Conservation (phyloP, 2,888 invertebrate species). For the Eristalinus aeneus region DNA sequence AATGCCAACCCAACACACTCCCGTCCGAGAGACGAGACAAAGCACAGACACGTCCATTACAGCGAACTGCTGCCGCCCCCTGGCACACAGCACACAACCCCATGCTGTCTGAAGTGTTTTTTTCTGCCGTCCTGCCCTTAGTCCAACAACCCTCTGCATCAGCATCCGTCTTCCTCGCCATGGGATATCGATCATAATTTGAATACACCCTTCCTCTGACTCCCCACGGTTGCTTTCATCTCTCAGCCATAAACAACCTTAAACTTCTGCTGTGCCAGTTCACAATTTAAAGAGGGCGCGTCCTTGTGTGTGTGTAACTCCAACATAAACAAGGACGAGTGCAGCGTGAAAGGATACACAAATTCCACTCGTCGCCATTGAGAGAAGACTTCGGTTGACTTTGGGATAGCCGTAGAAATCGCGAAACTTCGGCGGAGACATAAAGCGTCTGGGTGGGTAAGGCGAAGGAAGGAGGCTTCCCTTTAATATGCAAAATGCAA, state of each 20-base stretch:
- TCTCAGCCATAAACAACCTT: neutral
- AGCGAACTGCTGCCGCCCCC: neutral
- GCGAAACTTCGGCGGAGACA: constrained; percentile 18
- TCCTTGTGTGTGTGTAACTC: neutral
- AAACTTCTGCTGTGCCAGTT: neutral
- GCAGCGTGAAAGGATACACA: neutral
- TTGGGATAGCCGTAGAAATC: constrained; percentile 11
- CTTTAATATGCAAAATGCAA: constrained; percentile 64
- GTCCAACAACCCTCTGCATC: neutral
- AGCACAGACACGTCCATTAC: neutral
- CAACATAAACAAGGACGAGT: neutral
- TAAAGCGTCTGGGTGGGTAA: neutral
- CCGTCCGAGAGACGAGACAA: neutral
- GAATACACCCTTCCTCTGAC: neutral
- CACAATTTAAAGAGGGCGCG: neutral
- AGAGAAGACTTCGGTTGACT: constrained; percentile 48
- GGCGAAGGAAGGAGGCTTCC: constrained; percentile 24
- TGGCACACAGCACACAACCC: neutral
- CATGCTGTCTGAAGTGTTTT: neutral
- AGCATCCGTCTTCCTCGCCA: neutral
- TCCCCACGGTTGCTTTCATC: neutral
- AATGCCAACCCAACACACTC: neutral
- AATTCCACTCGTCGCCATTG: constrained; percentile 18
- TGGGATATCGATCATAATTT: constrained; percentile 38
- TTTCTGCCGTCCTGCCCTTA: neutral